These are phyloP conservation scores for Folsomia candida DNA, from an alignment of 2,888 invertebrate species.

Conservation along the genomic window DNA sequence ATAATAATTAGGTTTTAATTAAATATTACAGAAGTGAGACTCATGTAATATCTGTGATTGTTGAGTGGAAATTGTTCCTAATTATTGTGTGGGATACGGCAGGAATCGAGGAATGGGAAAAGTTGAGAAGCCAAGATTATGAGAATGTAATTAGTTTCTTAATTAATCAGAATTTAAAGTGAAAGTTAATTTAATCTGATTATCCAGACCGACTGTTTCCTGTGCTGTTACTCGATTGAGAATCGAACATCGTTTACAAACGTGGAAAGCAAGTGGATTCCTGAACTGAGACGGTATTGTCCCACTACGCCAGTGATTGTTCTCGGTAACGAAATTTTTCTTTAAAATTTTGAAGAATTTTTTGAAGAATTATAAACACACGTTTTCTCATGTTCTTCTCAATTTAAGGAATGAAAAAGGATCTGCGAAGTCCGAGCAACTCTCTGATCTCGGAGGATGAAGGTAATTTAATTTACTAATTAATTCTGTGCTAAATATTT, in stretches of 20 bases:
- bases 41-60: constrained; percentile 20
- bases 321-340: constrained; percentile 65
- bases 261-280: constrained; percentile 79
- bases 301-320: constrained; percentile 76
- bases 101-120: constrained; percentile 84
- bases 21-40: constrained; percentile 26
- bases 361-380: neutral
- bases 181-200: neutral
- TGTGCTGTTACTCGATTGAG: constrained; percentile 79
- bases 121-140: constrained; percentile 80
- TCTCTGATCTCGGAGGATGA: constrained; percentile 31
- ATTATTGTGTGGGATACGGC: constrained; percentile 79
- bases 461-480: no score
- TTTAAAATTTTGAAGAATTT: neutral
- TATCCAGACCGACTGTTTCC: constrained; percentile 77
- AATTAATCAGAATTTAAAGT: neutral
- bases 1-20: neutral
- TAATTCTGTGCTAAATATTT: no score
- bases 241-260: constrained; percentile 77
- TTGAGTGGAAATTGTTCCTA: constrained; percentile 8
- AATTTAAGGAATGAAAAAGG: constrained; percentile 39
- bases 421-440: constrained; percentile 19
- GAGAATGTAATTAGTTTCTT: constrained; percentile 65
- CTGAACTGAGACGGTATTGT: constrained; percentile 76
- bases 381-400: neutral